Conservation (phyloP, 2,888 invertebrate species). For the Aquatica leii region DNA sequence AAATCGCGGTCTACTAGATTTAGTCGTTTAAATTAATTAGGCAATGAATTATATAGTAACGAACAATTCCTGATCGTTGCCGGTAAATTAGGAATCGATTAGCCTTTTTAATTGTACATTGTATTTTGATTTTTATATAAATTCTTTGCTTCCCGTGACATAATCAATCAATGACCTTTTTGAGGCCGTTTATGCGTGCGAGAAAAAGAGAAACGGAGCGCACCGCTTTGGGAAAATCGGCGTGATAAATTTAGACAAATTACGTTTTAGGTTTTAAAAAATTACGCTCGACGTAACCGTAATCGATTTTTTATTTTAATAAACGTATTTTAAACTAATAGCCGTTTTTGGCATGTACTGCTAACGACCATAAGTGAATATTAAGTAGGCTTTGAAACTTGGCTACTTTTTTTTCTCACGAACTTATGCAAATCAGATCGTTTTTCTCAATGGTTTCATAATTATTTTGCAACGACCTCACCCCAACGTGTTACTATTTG, state of each 20-base stretch:
- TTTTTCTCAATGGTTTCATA: conserved; percentile 22
- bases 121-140: neutral
- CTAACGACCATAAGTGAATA: conserved; percentile 37
- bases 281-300: conserved; percentile 27
- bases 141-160: neutral
- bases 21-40: too few species aligned
- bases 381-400: conserved; percentile 27
- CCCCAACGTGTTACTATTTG: neutral
- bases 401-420: conserved; percentile 34
- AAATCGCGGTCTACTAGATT: too few species aligned
- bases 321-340: conserved; percentile 9
- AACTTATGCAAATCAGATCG: conserved; percentile 31
- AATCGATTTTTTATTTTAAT: conserved; percentile 39
- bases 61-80: too few species aligned
- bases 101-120: too few species aligned
- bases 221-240: conserved; percentile 19
- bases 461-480: conserved; percentile 30
- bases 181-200: conserved; percentile 18
- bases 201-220: conserved; percentile 22
- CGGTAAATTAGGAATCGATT: too few species aligned
- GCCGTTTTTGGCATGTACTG: conserved; percentile 20
- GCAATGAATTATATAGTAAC: too few species aligned
- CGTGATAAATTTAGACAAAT: conserved; percentile 37
- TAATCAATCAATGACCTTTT: conserved; percentile 30
- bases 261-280: conserved; percentile 27